Percentiles rank a stretch among this genome's conserved stretches.
phyloP scores from a whole-genome alignment of 2,113 vertebrate species.

The Pungitius pungitius region DNA sequence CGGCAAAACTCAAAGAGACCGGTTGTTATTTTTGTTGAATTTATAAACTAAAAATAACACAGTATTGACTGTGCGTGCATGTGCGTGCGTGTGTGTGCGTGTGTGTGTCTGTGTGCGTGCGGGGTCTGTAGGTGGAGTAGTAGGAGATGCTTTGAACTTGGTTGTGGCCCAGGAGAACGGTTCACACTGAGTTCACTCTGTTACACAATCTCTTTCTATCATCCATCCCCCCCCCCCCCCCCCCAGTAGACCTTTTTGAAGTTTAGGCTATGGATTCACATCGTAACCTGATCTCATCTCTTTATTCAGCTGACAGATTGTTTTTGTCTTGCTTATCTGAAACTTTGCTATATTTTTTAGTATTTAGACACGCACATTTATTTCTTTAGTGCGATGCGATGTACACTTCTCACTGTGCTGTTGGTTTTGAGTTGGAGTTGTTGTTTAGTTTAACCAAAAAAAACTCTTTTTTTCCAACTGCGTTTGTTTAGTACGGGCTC shows the following conservation, averaged over 20 bases:
- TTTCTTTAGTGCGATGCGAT: background rate
- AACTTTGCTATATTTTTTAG: background rate
- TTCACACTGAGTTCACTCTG: conserved; percentile 22
- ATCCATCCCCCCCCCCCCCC: conserved; percentile 6
- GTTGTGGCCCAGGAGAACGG: conserved; percentile 16
- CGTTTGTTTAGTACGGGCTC: background rate
- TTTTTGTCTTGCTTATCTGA: background rate
- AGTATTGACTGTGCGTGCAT: background rate
- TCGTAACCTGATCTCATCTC: background rate
- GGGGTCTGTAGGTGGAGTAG: conserved; percentile 17
- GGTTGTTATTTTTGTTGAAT: conserved; percentile 28
- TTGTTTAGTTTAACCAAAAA: background rate
- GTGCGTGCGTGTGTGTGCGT: background rate
- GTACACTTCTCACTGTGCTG: background rate
- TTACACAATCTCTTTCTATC: conserved; percentile 11
- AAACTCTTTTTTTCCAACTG: background rate
- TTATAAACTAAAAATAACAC: conserved; percentile 15
- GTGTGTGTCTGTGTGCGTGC: conserved; percentile 6
- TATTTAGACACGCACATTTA: background rate
- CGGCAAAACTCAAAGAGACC: conserved; percentile 9
- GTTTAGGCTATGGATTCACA: background rate
- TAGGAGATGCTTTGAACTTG: conserved; percentile 17
- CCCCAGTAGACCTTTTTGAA: conserved; percentile 1
- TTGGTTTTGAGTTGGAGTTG: background rate
- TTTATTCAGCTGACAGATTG: conserved; percentile 10